phyloP scores from a whole-genome alignment of 2,797 vertebrate species.

The Dromococcyx pavoninus region DNA sequence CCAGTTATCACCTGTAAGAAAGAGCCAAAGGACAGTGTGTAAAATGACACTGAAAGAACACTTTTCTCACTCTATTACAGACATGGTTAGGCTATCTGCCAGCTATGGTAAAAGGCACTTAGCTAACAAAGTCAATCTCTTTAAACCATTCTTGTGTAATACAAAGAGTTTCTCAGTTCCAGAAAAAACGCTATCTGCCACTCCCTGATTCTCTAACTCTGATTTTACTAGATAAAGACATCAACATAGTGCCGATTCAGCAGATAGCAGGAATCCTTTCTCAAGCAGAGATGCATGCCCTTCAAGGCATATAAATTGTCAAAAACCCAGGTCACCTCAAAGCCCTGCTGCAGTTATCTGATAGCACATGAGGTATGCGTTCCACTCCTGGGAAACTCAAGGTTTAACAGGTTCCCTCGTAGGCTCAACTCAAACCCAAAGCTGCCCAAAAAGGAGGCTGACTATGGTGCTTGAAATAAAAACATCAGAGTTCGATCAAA shows the following conservation, averaged over 20 bases:
- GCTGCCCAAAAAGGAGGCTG: neutral
- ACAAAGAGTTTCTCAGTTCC: neutral
- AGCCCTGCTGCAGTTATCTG: neutral
- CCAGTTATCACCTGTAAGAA: slow-evolving; percentile 89
- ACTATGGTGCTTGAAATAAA: neutral
- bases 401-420: neutral
- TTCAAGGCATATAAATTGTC: neutral
- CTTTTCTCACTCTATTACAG: neutral
- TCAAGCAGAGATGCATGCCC: neutral
- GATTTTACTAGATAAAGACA: neutral
- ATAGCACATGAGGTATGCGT: neutral
- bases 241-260: neutral
- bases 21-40: neutral
- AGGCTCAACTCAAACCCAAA: neutral
- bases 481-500: neutral
- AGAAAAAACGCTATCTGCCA: neutral
- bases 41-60: neutral
- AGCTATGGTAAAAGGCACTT: neutral
- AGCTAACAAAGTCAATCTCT: neutral
- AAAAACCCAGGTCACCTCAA: neutral
- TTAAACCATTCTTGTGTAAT: neutral
- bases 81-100: neutral
- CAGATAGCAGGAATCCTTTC: neutral
- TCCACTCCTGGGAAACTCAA: neutral
- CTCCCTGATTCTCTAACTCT: neutral